Percentiles rank a stretch among this genome's conserved stretches.
These are phyloP conservation scores for Dryobotodes eremita DNA, from an alignment of 2,888 invertebrate species.

Conservation along the genomic window DNA sequence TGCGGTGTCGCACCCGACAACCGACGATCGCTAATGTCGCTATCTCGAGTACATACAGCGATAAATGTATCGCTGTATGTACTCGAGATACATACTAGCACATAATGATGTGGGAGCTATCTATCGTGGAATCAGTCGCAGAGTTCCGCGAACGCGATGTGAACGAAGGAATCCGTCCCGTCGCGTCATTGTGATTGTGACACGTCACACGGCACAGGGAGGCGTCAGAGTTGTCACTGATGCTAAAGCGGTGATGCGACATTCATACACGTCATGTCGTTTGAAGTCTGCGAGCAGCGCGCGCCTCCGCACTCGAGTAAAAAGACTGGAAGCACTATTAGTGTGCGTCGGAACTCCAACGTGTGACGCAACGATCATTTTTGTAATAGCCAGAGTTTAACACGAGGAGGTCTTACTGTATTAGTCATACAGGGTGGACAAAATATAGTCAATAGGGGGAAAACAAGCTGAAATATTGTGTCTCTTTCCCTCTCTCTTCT, in stretches of 20 bases:
- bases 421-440: background rate
- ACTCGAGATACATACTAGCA: too few species aligned
- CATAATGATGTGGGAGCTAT: conserved; percentile 1
- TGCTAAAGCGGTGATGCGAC: background rate
- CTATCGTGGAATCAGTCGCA: conserved; percentile 17
- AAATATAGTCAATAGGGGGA: too few species aligned
- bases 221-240: background rate
- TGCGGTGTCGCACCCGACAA: background rate
- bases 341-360: background rate
- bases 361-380: background rate
- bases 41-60: background rate
- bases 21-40: background rate
- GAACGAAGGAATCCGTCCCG: background rate
- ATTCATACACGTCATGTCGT: background rate
- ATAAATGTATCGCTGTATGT: too few species aligned
- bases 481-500: background rate
- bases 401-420: background rate
- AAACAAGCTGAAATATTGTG: background rate
- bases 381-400: background rate
- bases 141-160: conserved; percentile 21
- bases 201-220: background rate
- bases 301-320: background rate
- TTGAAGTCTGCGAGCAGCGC: conserved; percentile 7
- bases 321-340: background rate
- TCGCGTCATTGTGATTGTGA: background rate